phyloP scores from a whole-genome alignment of 2,888 invertebrate species.

The Acleris literana region DNA sequence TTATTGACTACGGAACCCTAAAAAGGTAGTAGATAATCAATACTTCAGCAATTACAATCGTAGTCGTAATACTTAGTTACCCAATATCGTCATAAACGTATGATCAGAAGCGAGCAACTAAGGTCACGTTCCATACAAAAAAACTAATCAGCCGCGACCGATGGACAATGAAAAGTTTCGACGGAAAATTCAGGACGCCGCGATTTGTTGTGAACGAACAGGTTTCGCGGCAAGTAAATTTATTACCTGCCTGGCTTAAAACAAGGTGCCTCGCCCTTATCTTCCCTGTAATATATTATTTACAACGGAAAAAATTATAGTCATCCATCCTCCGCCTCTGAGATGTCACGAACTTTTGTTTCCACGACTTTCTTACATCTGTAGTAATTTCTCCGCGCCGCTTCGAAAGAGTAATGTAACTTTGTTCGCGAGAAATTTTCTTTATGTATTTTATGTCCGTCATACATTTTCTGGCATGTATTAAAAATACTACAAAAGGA shows the following conservation, averaged over 20 bases:
- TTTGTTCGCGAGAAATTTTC: constrained; percentile 10
- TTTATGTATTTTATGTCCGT: constrained; percentile 14
- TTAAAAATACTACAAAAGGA: too few species aligned
- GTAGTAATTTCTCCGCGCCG: constrained; percentile 21
- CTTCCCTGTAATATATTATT: constrained; percentile 33
- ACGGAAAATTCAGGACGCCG: constrained; percentile 58
- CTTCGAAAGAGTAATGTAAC: constrained; percentile 11
- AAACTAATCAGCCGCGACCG: constrained; percentile 39
- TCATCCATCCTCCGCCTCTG: constrained; percentile 31
- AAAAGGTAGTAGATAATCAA: too few species aligned
- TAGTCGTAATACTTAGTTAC: too few species aligned
- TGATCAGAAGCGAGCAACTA: not conserved
- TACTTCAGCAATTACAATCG: too few species aligned
- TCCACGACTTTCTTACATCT: constrained; percentile 27
- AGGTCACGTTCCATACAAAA: constrained; percentile 25
- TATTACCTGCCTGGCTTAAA: constrained; percentile 38
- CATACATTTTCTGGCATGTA: constrained; percentile 1
- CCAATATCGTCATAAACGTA: not conserved
- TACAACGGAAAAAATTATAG: constrained; percentile 33
- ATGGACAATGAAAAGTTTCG: constrained; percentile 61
- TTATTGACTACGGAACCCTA: too few species aligned
- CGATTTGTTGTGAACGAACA: constrained; percentile 54
- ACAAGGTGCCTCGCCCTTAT: constrained; percentile 32
- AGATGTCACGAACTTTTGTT: constrained; percentile 35
- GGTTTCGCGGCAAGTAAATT: constrained; percentile 35